Conservation (phyloP, 2,113 vertebrate genomes). For the Hippocampus zosterae region DNA sequence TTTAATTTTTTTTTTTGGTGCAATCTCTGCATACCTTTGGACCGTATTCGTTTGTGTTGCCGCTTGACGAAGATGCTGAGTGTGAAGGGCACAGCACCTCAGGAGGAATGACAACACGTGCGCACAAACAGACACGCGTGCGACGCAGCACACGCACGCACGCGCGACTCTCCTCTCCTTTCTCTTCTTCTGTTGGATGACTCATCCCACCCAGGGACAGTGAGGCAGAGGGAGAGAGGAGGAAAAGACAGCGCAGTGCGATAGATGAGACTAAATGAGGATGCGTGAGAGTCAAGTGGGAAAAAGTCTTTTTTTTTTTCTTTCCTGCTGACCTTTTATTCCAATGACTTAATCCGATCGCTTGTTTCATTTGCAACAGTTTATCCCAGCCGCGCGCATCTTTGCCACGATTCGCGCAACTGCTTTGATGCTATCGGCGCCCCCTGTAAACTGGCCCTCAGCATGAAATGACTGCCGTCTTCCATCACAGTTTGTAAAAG, state of each 20-base stretch:
- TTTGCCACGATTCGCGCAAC: slow-evolving; percentile 5
- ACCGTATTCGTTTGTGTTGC: slow-evolving; percentile 24
- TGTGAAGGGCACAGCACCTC: slow-evolving; percentile 68
- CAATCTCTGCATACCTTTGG: slow-evolving; percentile 22
- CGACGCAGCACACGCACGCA: slow-evolving; percentile 27
- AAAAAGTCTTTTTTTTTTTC: slow-evolving; percentile 18
- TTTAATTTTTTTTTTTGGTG: neutral
- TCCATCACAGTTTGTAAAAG: slow-evolving; percentile 22
- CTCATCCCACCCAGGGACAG: slow-evolving; percentile 68
- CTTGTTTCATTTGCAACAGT: slow-evolving; percentile 27
- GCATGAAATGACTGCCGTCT: slow-evolving; percentile 26
- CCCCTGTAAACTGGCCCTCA: slow-evolving; percentile 43
- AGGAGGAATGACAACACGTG: slow-evolving; percentile 53
- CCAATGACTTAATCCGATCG: slow-evolving; percentile 29
- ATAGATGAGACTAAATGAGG: slow-evolving; percentile 23
- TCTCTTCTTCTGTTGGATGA: slow-evolving; percentile 60
- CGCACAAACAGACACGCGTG: slow-evolving; percentile 1
- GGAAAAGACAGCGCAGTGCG: slow-evolving; percentile 26
- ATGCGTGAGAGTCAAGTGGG: slow-evolving; percentile 25
- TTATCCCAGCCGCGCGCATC: slow-evolving; percentile 12
- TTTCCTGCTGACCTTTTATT: slow-evolving; percentile 52
- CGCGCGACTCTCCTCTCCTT: slow-evolving; percentile 49
- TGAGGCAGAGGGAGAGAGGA: slow-evolving; percentile 32
- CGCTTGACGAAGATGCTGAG: slow-evolving; percentile 52
- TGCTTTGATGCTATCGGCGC: slow-evolving; percentile 43